Conservation (phyloP, 2,888 invertebrate species). For the Cosmopolites sordidus region DNA sequence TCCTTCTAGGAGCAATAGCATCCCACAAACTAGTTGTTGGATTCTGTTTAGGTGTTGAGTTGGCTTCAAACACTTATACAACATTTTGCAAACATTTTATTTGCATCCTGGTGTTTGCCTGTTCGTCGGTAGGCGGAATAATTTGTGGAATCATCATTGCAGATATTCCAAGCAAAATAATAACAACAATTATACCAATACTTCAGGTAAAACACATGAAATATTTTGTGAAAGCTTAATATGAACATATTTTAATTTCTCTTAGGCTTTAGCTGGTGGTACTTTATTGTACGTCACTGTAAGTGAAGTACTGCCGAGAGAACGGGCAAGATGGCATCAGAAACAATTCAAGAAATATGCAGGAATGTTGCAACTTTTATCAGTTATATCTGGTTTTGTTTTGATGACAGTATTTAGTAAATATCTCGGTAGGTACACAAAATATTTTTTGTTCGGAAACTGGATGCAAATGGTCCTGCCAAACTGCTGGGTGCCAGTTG, state of each 20-base stretch:
- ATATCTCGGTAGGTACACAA: too few relatives aligned
- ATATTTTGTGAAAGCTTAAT: too few relatives aligned
- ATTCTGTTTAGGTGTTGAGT: constrained; percentile 74
- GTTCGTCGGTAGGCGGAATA: constrained; percentile 66
- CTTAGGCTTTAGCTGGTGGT: constrained; percentile 67
- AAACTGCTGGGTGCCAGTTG: too few relatives aligned
- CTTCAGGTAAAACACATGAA: constrained; percentile 62
- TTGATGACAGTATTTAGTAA: constrained; percentile 61
- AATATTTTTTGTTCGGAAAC: too few relatives aligned
- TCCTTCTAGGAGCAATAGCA: constrained; percentile 65
- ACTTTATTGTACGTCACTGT: constrained; percentile 74
- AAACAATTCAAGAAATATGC: constrained; percentile 52
- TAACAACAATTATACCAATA: constrained; percentile 54
- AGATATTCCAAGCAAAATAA: constrained; percentile 48
- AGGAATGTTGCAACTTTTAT: constrained; percentile 60
- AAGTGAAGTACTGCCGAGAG: constrained; percentile 71
- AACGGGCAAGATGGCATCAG: constrained; percentile 70
- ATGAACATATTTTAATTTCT: not conserved
- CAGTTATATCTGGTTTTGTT: constrained; percentile 58
- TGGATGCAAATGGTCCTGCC: too few relatives aligned
- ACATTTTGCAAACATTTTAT: constrained; percentile 52
- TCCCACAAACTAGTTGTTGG: constrained; percentile 79
- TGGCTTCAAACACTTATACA: constrained; percentile 46
- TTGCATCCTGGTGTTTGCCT: constrained; percentile 61
- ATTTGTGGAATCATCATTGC: constrained; percentile 61